These are phyloP conservation scores for Poecile montanus DNA, from an alignment of 2,797 vertebrate genomes.

Conservation along the genomic window DNA sequence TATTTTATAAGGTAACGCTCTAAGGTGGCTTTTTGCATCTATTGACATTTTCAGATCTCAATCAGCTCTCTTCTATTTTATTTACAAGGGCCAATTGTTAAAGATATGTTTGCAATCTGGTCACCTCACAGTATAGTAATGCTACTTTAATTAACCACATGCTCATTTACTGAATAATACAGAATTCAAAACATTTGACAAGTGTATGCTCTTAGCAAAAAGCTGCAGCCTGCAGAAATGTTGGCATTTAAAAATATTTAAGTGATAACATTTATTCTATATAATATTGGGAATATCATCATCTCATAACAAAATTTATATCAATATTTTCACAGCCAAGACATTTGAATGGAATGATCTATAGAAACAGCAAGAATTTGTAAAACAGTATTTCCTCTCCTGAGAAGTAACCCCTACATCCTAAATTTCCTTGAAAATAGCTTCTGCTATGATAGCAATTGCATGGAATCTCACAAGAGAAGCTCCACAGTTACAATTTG, in stretches of 20 bases:
- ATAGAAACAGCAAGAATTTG: background rate
- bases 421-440: conserved; percentile 4
- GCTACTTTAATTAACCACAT: conserved; percentile 63
- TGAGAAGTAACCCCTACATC: background rate
- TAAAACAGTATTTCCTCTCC: background rate
- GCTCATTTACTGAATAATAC: conserved; percentile 63
- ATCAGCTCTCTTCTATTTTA: conserved; percentile 57
- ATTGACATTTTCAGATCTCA: conserved; percentile 75
- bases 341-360: background rate
- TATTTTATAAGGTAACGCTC: conserved; percentile 64
- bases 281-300: background rate
- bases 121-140: conserved; percentile 38
- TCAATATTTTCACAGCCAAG: conserved; percentile 41
- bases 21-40: conserved; percentile 67
- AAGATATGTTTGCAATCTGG: conserved; percentile 52
- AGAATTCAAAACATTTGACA: conserved; percentile 63
- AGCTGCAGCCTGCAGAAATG: conserved; percentile 60
- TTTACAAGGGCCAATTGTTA: conserved; percentile 67
- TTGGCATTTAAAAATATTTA: conserved; percentile 73
- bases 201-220: conserved; percentile 55
- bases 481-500: background rate
- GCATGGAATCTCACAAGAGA: background rate
- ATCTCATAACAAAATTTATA: conserved; percentile 26
- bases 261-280: conserved; percentile 41
- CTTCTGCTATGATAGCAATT: background rate